These are phyloP conservation scores for Glossosoma conforme DNA, from an alignment of 1,140 invertebrate species.

Conservation along the genomic window DNA sequence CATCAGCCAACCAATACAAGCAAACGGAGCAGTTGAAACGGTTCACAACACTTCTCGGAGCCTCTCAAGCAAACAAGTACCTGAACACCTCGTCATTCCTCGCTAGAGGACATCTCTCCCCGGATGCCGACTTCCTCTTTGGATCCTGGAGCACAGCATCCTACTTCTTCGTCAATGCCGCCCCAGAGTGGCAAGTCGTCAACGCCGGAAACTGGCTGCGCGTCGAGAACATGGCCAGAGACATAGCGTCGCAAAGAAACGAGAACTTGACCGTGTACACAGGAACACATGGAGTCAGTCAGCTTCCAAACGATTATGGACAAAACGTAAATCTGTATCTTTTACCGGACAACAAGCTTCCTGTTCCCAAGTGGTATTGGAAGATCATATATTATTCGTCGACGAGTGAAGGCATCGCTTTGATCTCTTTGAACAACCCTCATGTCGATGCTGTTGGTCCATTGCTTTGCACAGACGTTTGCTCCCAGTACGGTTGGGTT, in stretches of 20 bases:
- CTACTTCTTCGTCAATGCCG: slow-evolving; percentile 52
- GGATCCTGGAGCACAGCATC: slow-evolving; percentile 40
- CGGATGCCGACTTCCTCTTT: slow-evolving; percentile 48
- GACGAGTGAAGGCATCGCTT: slow-evolving; percentile 39
- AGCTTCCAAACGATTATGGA: slow-evolving; percentile 34
- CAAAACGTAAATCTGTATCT: slow-evolving; percentile 37
- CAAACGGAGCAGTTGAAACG: slow-evolving; percentile 23
- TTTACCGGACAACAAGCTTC: slow-evolving; percentile 33
- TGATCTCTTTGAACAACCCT: slow-evolving; percentile 51
- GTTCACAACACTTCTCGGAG: slow-evolving; percentile 37
- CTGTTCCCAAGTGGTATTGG: slow-evolving; percentile 47
- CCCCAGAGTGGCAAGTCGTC: slow-evolving; percentile 55
- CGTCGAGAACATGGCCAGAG: slow-evolving; percentile 39
- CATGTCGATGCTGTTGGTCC: slow-evolving; percentile 13
- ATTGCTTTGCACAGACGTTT: slow-evolving; percentile 40
- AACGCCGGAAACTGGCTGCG: slow-evolving; percentile 54
- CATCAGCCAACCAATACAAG: slow-evolving; percentile 17
- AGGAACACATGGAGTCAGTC: slow-evolving; percentile 47
- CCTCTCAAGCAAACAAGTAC: slow-evolving; percentile 34
- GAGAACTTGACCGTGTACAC: slow-evolving; percentile 50
- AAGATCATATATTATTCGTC: slow-evolving; percentile 42
- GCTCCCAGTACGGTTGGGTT: slow-evolving; percentile 33
- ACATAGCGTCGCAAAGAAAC: slow-evolving; percentile 33
- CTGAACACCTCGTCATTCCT: slow-evolving; percentile 35
- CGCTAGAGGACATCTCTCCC: slow-evolving; percentile 43